Conservation (phyloP, 1,140 invertebrate genomes). For the Trinorchestia longiramus region DNA sequence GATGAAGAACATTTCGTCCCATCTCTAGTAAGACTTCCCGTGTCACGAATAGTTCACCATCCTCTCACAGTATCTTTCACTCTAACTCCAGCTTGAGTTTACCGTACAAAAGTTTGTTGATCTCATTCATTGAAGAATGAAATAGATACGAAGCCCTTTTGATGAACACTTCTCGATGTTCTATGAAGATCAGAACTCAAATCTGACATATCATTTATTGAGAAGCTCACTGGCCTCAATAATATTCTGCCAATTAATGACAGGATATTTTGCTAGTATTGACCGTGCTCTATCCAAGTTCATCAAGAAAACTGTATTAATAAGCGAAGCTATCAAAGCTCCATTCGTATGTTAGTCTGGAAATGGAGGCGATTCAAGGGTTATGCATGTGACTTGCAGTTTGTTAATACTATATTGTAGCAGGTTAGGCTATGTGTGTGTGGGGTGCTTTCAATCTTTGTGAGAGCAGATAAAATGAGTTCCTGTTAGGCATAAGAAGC, state of each 20-base stretch:
- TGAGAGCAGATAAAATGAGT: constrained; percentile 1
- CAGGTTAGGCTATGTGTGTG: background rate
- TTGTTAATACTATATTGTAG: background rate
- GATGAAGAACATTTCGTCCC: constrained; percentile 80
- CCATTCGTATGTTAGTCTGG: background rate
- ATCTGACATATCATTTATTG: constrained; percentile 30
- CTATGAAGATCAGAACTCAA: constrained; percentile 23
- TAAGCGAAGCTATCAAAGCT: background rate
- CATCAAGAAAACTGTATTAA: background rate
- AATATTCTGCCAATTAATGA: background rate
- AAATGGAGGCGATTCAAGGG: background rate
- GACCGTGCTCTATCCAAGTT: background rate
- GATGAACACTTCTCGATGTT: constrained; percentile 18
- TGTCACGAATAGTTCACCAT: constrained; percentile 83
- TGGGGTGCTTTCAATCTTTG: background rate
- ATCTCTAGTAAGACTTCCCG: constrained; percentile 91
- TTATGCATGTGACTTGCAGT: constrained; percentile 22
- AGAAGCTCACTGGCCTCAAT: background rate
- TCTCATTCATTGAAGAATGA: background rate
- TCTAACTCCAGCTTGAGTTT: constrained; percentile 83
- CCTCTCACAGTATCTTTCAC: constrained; percentile 89
- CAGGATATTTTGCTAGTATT: background rate
- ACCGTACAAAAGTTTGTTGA: background rate
- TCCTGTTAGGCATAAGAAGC: constrained; percentile 32
- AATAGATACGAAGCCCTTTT: background rate